Conservation (phyloP, 1,140 invertebrate species). For the Amphibalanus amphitrite region DNA sequence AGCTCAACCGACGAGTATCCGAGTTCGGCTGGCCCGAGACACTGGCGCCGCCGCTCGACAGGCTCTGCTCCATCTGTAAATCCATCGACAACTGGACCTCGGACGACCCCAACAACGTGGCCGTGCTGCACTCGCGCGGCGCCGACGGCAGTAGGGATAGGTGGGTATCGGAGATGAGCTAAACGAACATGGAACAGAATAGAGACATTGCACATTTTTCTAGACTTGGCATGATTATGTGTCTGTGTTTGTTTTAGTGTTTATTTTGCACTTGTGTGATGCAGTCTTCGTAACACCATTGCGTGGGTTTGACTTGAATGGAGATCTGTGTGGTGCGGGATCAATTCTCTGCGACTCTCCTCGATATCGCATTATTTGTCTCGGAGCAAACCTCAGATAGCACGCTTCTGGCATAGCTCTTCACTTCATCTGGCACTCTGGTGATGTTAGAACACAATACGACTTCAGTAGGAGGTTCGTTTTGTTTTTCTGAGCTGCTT, state of each 20-base stretch:
- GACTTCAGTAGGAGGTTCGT: too few species aligned
- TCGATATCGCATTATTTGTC: too few species aligned
- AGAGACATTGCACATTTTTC: background rate
- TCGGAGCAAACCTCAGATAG: too few species aligned
- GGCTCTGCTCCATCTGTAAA: slow-evolving; percentile 77
- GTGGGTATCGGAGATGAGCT: background rate
- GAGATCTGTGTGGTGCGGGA: too few species aligned
- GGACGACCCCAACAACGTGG: slow-evolving; percentile 52
- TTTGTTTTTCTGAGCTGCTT: too few species aligned
- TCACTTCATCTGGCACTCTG: too few species aligned
- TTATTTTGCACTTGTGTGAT: background rate
- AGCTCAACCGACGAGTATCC: slow-evolving; percentile 30
- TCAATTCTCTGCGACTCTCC: too few species aligned
- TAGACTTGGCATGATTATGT: background rate
- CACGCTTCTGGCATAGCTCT: too few species aligned
- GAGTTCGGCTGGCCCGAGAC: slow-evolving; percentile 71
- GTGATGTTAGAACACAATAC: too few species aligned
- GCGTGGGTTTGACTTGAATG: too few species aligned
- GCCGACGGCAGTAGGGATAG: slow-evolving; percentile 18
- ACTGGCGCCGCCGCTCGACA: slow-evolving; percentile 71
- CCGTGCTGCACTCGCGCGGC: slow-evolving; percentile 72
- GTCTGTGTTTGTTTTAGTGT: background rate
- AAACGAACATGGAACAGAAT: background rate
- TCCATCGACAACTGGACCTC: slow-evolving; percentile 79
- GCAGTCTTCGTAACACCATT: slow-evolving; percentile 8